Conservation (phyloP, 1,140 invertebrate species). For the Xylocopa sonorina region DNA sequence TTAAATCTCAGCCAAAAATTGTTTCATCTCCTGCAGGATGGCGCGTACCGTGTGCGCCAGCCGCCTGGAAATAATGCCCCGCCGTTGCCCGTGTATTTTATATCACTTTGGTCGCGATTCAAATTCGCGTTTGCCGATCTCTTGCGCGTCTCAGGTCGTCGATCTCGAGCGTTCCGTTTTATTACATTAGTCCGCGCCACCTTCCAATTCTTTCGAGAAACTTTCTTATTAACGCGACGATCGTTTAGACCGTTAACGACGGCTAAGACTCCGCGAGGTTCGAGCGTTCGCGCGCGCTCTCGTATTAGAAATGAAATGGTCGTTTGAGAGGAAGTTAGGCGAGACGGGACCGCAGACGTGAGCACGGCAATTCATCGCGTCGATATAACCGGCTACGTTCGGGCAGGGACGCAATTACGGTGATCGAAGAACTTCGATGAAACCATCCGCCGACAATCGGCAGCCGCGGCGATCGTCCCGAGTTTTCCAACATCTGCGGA, state of each 20-base stretch:
- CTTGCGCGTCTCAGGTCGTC: not conserved
- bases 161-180: too few relatives aligned
- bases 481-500: slow-evolving; percentile 61
- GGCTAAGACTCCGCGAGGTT: too few relatives aligned
- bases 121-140: not conserved
- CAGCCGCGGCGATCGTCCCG: slow-evolving; percentile 52
- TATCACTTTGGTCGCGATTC: slow-evolving; percentile 1
- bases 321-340: slow-evolving; percentile 31
- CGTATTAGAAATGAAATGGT: slow-evolving; percentile 29
- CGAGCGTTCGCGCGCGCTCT: too few relatives aligned
- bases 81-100: not conserved
- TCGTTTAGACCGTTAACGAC: too few relatives aligned
- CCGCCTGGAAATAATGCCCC: not conserved
- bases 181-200: too few relatives aligned
- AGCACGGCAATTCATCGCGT: slow-evolving; percentile 32
- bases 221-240: too few relatives aligned
- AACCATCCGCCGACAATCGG: slow-evolving; percentile 33
- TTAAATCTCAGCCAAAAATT: slow-evolving; percentile 42
- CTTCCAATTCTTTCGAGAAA: too few relatives aligned
- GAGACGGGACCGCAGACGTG: slow-evolving; percentile 28
- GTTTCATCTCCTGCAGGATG: not conserved
- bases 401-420: slow-evolving; percentile 53
- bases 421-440: slow-evolving; percentile 65
- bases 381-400: not conserved
- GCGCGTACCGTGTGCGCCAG: not conserved